Percentiles rank a stretch among this genome's conserved stretches.
These are phyloP conservation scores for Drosophila rubida DNA, from an alignment of 2,888 invertebrate genomes.

Conservation along the genomic window DNA sequence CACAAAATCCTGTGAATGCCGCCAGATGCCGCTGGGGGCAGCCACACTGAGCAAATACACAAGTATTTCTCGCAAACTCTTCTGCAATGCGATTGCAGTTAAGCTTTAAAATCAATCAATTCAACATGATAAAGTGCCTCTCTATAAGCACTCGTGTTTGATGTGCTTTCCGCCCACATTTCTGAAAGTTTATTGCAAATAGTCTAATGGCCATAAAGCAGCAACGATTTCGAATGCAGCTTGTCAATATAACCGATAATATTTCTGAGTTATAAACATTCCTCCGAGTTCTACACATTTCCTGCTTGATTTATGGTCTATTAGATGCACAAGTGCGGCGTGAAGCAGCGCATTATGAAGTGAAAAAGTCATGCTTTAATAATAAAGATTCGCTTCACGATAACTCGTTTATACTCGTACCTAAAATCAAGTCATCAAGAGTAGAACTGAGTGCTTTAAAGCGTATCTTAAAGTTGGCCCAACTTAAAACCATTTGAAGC, in stretches of 20 bases:
- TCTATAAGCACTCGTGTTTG: neutral
- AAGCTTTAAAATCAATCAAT: conserved; percentile 8
- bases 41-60: conserved; percentile 47
- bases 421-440: too few species aligned
- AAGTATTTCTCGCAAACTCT: conserved; percentile 20
- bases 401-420: too few species aligned
- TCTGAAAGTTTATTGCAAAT: neutral
- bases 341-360: neutral
- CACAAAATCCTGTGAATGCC: conserved; percentile 58
- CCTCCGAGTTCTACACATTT: neutral
- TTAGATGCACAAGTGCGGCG: neutral
- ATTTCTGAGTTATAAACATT: neutral
- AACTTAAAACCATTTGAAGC: too few species aligned
- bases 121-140: neutral
- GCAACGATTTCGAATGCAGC: neutral
- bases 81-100: conserved; percentile 2
- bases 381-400: too few species aligned
- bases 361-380: neutral
- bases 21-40: conserved; percentile 57
- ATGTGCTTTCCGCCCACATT: neutral
- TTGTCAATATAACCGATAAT: neutral
- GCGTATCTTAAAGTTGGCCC: too few species aligned
- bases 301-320: neutral
- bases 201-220: neutral
- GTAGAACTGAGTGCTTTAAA: too few species aligned